Conservation (phyloP, 2,888 invertebrate genomes). For the Diarsia rubi region DNA sequence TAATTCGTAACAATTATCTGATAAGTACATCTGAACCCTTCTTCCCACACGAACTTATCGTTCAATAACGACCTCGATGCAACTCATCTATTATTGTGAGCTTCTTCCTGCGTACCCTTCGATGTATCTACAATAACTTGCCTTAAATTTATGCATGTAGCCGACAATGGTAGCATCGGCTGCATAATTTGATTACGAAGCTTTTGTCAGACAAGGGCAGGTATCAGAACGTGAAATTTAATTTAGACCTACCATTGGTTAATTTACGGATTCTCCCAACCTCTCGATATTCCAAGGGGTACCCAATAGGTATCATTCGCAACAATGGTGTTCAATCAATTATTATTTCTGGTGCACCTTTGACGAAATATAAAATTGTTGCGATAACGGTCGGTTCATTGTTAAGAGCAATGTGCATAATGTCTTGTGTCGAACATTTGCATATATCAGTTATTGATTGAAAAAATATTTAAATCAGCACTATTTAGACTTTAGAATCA, state of each 20-base stretch:
- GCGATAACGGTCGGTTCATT: slow-evolving; percentile 89
- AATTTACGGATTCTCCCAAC: slow-evolving; percentile 88
- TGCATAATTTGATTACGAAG: slow-evolving; percentile 90
- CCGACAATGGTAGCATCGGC: slow-evolving; percentile 88
- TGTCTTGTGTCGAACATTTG: slow-evolving; percentile 84
- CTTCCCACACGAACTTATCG: slow-evolving; percentile 87
- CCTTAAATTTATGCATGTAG: slow-evolving; percentile 89
- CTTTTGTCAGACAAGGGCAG: slow-evolving; percentile 87
- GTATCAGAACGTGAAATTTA: slow-evolving; percentile 90
- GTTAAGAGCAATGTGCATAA: slow-evolving; percentile 81
- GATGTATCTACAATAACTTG: slow-evolving; percentile 84
- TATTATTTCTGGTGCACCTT: slow-evolving; percentile 89
- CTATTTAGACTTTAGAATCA: slow-evolving; percentile 84
- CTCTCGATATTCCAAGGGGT: slow-evolving; percentile 82
- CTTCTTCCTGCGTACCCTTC: slow-evolving; percentile 84
- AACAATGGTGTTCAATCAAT: slow-evolving; percentile 88
- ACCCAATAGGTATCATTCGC: slow-evolving; percentile 81
- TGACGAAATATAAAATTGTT: slow-evolving; percentile 89
- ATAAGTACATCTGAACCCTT: slow-evolving; percentile 89
- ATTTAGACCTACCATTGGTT: slow-evolving; percentile 90
- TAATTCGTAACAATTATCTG: slow-evolving; percentile 90
- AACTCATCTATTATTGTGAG: slow-evolving; percentile 83
- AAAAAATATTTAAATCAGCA: slow-evolving; percentile 88
- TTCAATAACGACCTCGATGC: slow-evolving; percentile 86
- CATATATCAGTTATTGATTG: slow-evolving; percentile 91